Base-by-base conservation (phyloP, 1,140 invertebrate species). In the Pachyrhynchus sulphureomaculatus region DNA sequence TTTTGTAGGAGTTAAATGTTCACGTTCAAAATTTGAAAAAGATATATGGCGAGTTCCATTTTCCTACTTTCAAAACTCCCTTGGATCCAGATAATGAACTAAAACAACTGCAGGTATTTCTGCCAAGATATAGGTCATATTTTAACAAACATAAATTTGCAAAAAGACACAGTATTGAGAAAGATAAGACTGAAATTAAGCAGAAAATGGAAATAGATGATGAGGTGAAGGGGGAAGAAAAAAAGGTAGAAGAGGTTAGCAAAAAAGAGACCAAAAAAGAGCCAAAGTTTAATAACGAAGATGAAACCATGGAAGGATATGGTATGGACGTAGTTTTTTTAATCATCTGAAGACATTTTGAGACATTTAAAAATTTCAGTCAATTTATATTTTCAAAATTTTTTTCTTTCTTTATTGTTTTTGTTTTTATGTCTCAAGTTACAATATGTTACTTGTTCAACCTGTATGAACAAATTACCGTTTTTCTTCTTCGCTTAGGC, bases 31-130 rank as follows among this genome's bases (percentile, higher is more conserved):
- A 88, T 68, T 80, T 93, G 23, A 85, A 82, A 59, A 78, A 83
- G 33, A 85, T 84, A 57, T 93, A 90, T 77, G 91, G 91, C 1
- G 79, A 79, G 48, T 95, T 95, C 72, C 80, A 85, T 24, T 92
- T 91, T 76, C 87, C 91, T 1, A 83, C 86, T 0, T 84, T 85
- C 56, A 87, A 86, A 68, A 87, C 86, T 13, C 82, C 80, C 4
- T 89, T 88, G 69, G 85, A 91, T 70, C 86, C 88, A 0, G 72
- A 76, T 0, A 82, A 85, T 42, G 80, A 89, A 69, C 77, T 80
- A 2, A 81, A 83, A 67, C 88, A 90, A 69, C 78, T 91, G 37
- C 82, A 85, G 71, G 71, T 85, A 45, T 82, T 91, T 79, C 77
- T 91, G 62, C 86, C 86, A 0, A 78, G 77, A 52, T 84, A 82